Evolutionary conservation across 2,888 invertebrate species (phyloP).

Genomic region (Tetanocera ferruginea): DNA sequence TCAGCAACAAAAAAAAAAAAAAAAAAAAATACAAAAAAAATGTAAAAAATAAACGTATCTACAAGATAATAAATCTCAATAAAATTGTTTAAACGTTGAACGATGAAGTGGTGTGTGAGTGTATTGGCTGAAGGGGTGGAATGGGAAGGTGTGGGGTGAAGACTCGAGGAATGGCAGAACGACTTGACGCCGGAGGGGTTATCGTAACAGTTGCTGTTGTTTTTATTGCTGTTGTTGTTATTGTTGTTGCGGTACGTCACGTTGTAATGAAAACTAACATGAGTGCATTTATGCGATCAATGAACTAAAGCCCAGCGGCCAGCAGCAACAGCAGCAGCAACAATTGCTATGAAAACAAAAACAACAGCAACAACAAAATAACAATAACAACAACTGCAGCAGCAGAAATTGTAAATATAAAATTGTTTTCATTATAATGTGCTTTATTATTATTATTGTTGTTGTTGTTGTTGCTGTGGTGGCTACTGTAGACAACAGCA

Average conservation of each 20-base stretch:
- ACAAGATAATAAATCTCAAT: slow-evolving; percentile 34
- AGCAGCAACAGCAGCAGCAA: background rate
- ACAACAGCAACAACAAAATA: too few relatives aligned
- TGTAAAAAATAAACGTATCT: slow-evolving; percentile 11
- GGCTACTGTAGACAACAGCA: too few relatives aligned
- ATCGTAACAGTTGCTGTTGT: background rate
- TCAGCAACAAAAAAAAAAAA: too few relatives aligned
- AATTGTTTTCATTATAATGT: slow-evolving; percentile 18
- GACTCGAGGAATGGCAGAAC: too few relatives aligned
- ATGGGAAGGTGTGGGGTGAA: too few relatives aligned
- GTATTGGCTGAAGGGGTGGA: background rate
- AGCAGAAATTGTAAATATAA: slow-evolving; percentile 4
- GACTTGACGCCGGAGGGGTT: background rate
- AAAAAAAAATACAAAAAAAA: background rate
- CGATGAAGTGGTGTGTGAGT: background rate
- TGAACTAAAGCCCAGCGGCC: slow-evolving; percentile 24
- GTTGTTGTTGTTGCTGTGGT: background rate
- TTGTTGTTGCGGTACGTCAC: slow-evolving; percentile 8
- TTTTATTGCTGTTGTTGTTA: background rate
- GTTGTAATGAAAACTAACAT: slow-evolving; percentile 13
- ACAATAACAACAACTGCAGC: background rate
- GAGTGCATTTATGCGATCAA: slow-evolving; percentile 20
- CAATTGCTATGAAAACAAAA: background rate
- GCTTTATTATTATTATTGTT: background rate
- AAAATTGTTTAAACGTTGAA: slow-evolving; percentile 7